Evolutionary conservation across 2,113 vertebrate species (phyloP), one percentile per base, ranked within the genome.

Genomic region (Podilymbus podiceps): DNA sequence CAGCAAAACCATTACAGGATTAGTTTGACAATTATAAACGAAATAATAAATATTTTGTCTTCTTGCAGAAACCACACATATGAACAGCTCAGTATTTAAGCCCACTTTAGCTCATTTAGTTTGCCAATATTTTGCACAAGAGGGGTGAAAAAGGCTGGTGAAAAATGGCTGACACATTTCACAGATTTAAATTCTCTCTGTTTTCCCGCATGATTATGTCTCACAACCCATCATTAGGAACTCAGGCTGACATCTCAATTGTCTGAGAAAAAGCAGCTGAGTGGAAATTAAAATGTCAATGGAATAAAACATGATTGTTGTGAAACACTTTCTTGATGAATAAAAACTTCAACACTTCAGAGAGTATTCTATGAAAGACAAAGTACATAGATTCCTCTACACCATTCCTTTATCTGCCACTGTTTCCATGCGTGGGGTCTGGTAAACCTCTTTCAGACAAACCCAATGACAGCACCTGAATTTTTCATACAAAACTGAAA

Each of bases 371-470:
- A 14, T 11, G 52, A 72, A 66, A 0, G 0, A 30, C 30, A 40
- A 33, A 75, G 68, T 4, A 25, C 9, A 12, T 2, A 15, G 46
- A 60, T 31, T 31, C 22, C 58, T 15, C 6, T 40, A 23, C 11
- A 7, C 38, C 38, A 9, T 38, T 72, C 72, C 59, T 0, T 0
- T 33, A 33, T 5, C 58, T 25, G 35, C 59, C 1, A 0, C 49
- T 47, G 53, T 60, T 35, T 78, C n/a, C 33, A 44, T 4, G 8
- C 17, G 7, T 12, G 53, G 44, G 20, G 15, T 19, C 35, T 88
- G 42, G 55, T 20, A 58, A 62, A 28, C 40, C 52, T 31, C 38
- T 35, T 88, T 64, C 42, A 42, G n/a, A 53, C 44, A 78, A 64
- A 82, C 4, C 24, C 27, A 52, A 9, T 15, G 55, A 56, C 1